Base-by-base conservation (phyloP, 1,140 invertebrate genomes). In the Nixonia krombeini region DNA sequence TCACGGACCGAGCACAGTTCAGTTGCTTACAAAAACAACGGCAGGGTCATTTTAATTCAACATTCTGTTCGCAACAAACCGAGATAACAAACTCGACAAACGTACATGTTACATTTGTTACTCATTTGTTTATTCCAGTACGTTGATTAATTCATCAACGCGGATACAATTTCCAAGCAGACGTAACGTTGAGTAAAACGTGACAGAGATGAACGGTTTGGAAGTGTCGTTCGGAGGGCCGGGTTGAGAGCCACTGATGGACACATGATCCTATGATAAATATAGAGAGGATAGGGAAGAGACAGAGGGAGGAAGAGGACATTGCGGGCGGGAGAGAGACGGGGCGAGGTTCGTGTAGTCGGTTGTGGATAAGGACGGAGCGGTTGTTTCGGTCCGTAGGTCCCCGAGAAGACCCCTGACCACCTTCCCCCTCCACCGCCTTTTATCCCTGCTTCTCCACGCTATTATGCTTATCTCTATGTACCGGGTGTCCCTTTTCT, bases 361-460 rank as follows among this genome's bases (percentile, higher is more conserved):
- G 6, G 21, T 21, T 6, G 21, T 15, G 4, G 44, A 52, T 26
- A 26, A 55, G 45, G 64, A 61, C 28, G 33, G 16, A 35, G 51
- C 50, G 23, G 63, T 53, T 66, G 53, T 68, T 68, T 68, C 58
- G 65, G 55, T 69, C 53, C 55, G 58, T 63, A 63, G 55, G 58
- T 58, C 58, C 65, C 53, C 44, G 42, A 55, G 52, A 56, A 57
- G 64, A 55, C 52, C 64, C 46, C 46, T 57, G 51, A 37, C 46
- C 57, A 47, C 50, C 41, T 47, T 63, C 31, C 40, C 51, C 50
- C 35, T 52, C 62, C 58, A 51, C 13, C 35, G 28, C 21, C 56
- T 63, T 68, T 45, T 56, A 46, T 55, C 46, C 45, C 31, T 46
- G 40, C 10, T 40, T 35, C 52, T 46, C 57, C 44, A 53, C 47